Evolutionary conservation across 2,113 vertebrate genomes (phyloP).

Genomic region (Tachysurus vachellii): DNA sequence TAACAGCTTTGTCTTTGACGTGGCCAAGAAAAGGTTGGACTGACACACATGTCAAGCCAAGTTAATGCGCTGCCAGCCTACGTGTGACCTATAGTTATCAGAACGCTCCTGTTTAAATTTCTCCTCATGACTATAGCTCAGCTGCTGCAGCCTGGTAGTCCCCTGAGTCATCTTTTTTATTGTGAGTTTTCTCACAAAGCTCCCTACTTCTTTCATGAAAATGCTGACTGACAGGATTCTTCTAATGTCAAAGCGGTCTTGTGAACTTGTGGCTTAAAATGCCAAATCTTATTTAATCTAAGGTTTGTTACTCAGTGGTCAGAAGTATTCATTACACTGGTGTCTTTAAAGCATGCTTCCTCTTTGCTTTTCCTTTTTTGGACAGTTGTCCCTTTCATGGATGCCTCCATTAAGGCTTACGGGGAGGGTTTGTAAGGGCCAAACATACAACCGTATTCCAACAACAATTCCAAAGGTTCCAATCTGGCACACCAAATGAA

Average conservation of each 20-base stretch:
- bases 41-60: constrained; percentile 43
- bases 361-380: background rate
- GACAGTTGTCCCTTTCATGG: background rate
- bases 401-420: background rate
- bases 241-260: constrained; percentile 61
- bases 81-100: constrained; percentile 21
- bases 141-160: background rate
- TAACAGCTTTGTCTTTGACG: constrained; percentile 58
- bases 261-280: constrained; percentile 32
- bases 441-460: background rate
- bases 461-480: background rate
- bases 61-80: background rate
- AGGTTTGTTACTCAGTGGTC: background rate
- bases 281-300: background rate
- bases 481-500: background rate
- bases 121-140: background rate
- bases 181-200: constrained; percentile 24
- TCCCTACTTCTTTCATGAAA: constrained; percentile 37
- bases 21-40: constrained; percentile 39
- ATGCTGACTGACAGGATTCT: constrained; percentile 63
- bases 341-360: background rate
- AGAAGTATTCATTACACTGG: constrained; percentile 14
- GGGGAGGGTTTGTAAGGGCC: background rate
- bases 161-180: constrained; percentile 11
- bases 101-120: background rate